Evolutionary conservation across 2,113 vertebrate genomes (phyloP).

Genomic region (Tauraco erythrolophus): DNA sequence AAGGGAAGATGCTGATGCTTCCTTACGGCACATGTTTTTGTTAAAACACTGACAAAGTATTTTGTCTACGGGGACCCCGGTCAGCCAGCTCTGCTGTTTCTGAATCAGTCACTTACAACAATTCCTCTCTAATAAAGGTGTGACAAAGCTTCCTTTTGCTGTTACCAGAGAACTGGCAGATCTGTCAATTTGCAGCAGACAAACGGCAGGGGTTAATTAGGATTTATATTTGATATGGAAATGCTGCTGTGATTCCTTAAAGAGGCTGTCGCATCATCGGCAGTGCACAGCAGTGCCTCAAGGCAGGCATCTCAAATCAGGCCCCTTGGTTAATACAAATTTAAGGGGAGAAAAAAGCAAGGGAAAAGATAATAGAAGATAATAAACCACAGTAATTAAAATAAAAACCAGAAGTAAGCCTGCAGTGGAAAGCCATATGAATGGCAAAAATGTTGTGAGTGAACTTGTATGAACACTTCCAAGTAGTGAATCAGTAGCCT

Average conservation of each 20-base stretch:
- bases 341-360: background rate
- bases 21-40: background rate
- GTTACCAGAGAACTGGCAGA: background rate
- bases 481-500: background rate
- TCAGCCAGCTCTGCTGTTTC: background rate
- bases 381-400: background rate
- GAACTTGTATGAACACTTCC: background rate
- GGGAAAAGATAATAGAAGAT: conserved; percentile 1
- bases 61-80: background rate
- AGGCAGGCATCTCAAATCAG: conserved; percentile 22
- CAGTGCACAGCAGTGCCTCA: background rate
- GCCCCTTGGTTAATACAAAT: conserved; percentile 46
- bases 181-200: conserved; percentile 12
- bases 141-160: conserved; percentile 23
- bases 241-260: conserved; percentile 17
- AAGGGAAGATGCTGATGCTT: background rate
- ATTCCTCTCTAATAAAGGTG: background rate
- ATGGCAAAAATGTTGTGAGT: background rate
- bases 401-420: background rate
- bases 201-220: background rate
- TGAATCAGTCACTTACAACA: background rate
- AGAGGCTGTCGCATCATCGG: background rate
- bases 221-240: conserved; percentile 46
- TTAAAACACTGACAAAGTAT: background rate
- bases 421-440: background rate